These are phyloP conservation scores for Encarsia formosa DNA, from an alignment of 2,888 invertebrate species.

Conservation along the genomic window DNA sequence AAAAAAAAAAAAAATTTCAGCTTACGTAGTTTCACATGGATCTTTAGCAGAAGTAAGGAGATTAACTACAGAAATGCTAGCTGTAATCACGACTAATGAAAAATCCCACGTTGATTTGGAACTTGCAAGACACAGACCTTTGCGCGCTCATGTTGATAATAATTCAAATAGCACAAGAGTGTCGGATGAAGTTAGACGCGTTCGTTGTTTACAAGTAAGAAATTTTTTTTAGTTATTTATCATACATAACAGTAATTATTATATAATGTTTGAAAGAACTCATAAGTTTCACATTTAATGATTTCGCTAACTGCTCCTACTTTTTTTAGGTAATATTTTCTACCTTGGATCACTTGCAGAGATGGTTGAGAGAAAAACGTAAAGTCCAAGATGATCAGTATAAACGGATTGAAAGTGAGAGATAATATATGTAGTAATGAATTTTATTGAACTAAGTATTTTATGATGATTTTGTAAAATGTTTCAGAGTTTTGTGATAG, in stretches of 20 bases:
- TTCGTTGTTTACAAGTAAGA: constrained; percentile 44
- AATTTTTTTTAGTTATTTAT: not conserved
- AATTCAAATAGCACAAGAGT: constrained; percentile 34
- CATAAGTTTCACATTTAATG: too few relatives aligned
- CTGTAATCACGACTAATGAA: constrained; percentile 52
- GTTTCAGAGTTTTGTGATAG: constrained; percentile 43
- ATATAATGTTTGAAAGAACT: too few relatives aligned
- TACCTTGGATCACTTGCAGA: constrained; percentile 70
- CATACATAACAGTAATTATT: too few relatives aligned
- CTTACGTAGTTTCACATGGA: constrained; percentile 51
- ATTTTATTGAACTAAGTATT: not conserved
- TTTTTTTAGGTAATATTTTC: constrained; percentile 59
- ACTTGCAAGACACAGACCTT: constrained; percentile 39
- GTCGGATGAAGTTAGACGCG: constrained; percentile 46
- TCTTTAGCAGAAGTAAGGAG: constrained; percentile 47
- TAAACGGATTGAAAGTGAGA: constrained; percentile 35
- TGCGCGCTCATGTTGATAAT: constrained; percentile 35
- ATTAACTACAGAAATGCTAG: constrained; percentile 57
- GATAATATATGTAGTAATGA: not conserved
- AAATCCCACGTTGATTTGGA: constrained; percentile 38
- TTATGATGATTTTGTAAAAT: not conserved
- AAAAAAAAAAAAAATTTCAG: constrained; percentile 36
- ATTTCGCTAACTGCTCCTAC: too few relatives aligned
- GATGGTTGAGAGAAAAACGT: constrained; percentile 60
- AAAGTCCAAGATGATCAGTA: constrained; percentile 35